Evolutionary conservation across 2,113 vertebrate genomes (phyloP), one percentile per base, ranked within the genome.

Genomic region (Vimba vimba): DNA sequence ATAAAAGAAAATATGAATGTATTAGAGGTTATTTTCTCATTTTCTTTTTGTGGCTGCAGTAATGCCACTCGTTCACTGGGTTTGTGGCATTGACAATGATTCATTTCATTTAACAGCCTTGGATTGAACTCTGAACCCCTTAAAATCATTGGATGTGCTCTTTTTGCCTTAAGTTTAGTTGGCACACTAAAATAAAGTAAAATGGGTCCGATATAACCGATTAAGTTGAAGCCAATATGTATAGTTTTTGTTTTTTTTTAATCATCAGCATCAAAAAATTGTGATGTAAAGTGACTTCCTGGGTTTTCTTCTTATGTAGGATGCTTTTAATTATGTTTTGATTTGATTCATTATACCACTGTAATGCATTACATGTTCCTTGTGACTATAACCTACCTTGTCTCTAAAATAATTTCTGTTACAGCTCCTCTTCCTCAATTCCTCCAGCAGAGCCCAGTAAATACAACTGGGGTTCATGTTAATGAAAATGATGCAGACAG

Each of bases 161-260:
- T 78, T 74, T 43, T 79, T 88, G 87, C 87, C 87, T 88, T 88
- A 84, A 59, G 64, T 71, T 77, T 78, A 79, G 43, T 17, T 57
- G 33, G 77, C 36, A 85, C 59, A 59, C 27, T 83, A 87, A 80
- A 74, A 43, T 60, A 75, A 43, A 39, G 30, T 60, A 23, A 39
- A 21, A 60, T 75, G 50, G 60, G 43, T 78, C 59, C 25, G 25
- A 12, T 76, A 60, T 39, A 83, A 47, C 43, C n/a, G 43, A 82
- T 57, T 5, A 21, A 83, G 23, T 73, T 84, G 57, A 50, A 79
- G 39, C 79, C 62, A 57, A 71, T 71, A 43, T 85, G 78, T 83
- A 82, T 71, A n/a, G 81, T 23, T 60, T 43, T 60, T 21, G 27
- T 6, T 69, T 57, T 39, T 60, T 2, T 8, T 69, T 30, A 69